Percentiles rank a stretch among this genome's conserved stretches.
phyloP scores from a whole-genome alignment of 1,140 invertebrate species.

The Diorhabda sublineata region DNA sequence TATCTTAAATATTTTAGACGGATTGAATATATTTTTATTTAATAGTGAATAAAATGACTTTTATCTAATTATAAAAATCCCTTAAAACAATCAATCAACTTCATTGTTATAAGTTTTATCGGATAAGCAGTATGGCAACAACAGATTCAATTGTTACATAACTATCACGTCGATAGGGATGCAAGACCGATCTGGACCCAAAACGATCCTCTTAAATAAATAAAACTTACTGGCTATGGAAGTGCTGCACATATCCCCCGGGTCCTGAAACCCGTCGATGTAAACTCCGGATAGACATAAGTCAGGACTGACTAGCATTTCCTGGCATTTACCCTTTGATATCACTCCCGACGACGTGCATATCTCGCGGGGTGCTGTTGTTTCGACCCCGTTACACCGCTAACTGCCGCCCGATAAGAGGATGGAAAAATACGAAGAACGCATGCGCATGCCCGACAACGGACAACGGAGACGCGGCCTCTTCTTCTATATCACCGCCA shows the following conservation, averaged over 20 bases:
- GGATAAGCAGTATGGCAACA: background rate
- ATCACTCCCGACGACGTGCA: conserved; percentile 31
- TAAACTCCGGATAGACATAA: conserved; percentile 49
- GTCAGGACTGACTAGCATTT: conserved; percentile 45
- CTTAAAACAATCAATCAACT: no score
- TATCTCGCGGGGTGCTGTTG: conserved; percentile 43
- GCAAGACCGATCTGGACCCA: conserved; percentile 12
- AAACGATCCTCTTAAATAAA: background rate
- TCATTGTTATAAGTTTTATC: no score
- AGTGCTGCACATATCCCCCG: conserved; percentile 46
- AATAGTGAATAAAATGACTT: no score
- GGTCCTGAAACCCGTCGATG: conserved; percentile 47
- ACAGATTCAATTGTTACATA: conserved; percentile 18
- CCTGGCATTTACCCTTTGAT: conserved; percentile 38
- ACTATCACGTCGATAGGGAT: conserved; percentile 4
- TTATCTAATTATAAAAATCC: no score
- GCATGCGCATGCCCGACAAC: conserved; percentile 28
- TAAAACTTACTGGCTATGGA: conserved; percentile 45
- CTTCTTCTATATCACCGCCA: background rate
- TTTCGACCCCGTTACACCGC: conserved; percentile 44
- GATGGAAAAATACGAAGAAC: conserved; percentile 20
- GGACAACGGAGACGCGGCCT: background rate
- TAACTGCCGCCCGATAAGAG: conserved; percentile 36
- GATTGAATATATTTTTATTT: no score
- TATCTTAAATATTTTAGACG: no score